A percentile compares a stretch with the other conserved stretches of the same genome.
phyloP scores from a whole-genome alignment of 2,113 vertebrate genomes.

The Coregonus clupeaformis region DNA sequence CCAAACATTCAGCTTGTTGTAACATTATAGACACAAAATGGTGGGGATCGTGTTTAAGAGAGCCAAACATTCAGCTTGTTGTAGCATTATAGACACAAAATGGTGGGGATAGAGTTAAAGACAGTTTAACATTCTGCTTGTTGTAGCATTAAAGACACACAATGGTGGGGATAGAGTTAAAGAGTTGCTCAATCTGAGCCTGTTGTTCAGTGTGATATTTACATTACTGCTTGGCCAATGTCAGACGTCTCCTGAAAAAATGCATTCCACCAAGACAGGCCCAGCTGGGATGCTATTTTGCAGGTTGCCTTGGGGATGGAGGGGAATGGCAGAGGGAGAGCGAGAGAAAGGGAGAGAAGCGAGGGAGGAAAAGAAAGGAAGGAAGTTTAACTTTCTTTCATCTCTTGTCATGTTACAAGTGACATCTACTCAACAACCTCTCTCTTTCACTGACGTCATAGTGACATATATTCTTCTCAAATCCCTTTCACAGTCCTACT shows the following conservation, averaged over 20 bases:
- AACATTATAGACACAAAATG: no score
- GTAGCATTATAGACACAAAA: no score
- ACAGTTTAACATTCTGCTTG: no score
- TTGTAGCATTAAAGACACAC: no score
- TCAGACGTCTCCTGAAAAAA: slow-evolving; percentile 20
- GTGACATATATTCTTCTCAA: slow-evolving; percentile 10
- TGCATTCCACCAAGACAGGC: slow-evolving; percentile 33
- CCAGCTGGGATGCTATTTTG: slow-evolving; percentile 53
- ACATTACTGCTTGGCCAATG: slow-evolving; percentile 30
- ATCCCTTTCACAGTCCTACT: not conserved
- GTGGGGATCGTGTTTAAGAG: not conserved
- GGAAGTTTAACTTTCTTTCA: slow-evolving; percentile 1
- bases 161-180: not conserved
- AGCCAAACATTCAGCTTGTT: no score
- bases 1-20: no score
- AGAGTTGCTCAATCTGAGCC: not conserved
- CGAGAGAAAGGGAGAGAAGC: slow-evolving; percentile 5
- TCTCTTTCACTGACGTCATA: slow-evolving; percentile 6
- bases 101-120: no score
- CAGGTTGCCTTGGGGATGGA: slow-evolving; percentile 40
- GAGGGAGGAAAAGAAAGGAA: not conserved
- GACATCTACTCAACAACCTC: slow-evolving; percentile 25
- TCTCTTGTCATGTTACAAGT: slow-evolving; percentile 45
- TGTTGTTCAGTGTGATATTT: slow-evolving; percentile 26
- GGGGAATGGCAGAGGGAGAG: slow-evolving; percentile 12